Conservation (phyloP, 1,140 invertebrate genomes). For the Dinothrombium tinctorium region DNA sequence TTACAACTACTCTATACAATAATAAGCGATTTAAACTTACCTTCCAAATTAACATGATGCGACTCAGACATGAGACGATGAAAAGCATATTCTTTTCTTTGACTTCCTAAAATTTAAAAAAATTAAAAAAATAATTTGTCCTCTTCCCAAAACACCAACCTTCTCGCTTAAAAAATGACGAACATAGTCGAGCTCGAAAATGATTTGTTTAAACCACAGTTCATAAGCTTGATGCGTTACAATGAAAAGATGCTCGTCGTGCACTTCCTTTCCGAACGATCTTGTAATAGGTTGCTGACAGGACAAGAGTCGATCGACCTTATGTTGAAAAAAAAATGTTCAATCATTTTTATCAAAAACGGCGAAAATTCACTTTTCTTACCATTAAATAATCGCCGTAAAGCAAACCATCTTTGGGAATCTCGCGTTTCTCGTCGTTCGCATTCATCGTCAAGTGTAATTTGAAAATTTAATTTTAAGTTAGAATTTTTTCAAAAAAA, state of each 20-base stretch:
- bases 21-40: constrained; percentile 27
- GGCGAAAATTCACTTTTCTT: constrained; percentile 6
- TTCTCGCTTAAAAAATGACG: constrained; percentile 46
- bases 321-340: neutral
- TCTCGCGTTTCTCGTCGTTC: neutral
- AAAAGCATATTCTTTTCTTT: constrained; percentile 79
- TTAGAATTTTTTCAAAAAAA: too few species aligned
- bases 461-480: too few species aligned
- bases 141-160: constrained; percentile 19
- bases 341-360: constrained; percentile 1
- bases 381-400: constrained; percentile 58
- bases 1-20: neutral
- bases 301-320: constrained; percentile 61
- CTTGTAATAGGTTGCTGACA: constrained; percentile 60
- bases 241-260: constrained; percentile 94
- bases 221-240: constrained; percentile 97
- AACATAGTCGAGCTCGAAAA: constrained; percentile 86
- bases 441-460: too few species aligned
- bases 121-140: constrained; percentile 10
- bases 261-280: constrained; percentile 38
- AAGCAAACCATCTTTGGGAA: constrained; percentile 32
- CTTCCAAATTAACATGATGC: constrained; percentile 81
- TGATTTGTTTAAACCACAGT: constrained; percentile 98
- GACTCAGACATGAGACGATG: constrained; percentile 68
- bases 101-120: constrained; percentile 27